Evolutionary conservation across 2,888 invertebrate species (phyloP), one percentile per base, ranked within the genome.

Genomic region (Trilocha varians): DNA sequence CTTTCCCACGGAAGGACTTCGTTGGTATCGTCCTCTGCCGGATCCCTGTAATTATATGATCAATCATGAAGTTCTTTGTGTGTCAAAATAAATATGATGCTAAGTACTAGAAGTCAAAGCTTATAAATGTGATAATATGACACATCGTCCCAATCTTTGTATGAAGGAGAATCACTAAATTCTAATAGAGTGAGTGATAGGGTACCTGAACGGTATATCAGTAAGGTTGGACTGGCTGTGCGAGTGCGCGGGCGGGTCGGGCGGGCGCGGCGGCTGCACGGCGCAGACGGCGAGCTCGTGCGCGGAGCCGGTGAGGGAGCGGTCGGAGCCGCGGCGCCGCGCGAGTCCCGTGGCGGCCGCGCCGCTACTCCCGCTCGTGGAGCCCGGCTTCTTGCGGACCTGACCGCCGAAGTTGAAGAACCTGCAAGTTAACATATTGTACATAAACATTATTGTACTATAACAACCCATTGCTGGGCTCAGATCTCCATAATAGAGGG

Each of bases 341-440:
- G 88, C 62, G 49, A 91, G 72, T 5, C 67, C 66, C 16, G 57
- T 54, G 42, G 55, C 70, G 52, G 65, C 69, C 6, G 69, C 62
- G 8, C 66, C 58, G 25, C 72, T 67, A 2, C 64, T 52, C 16
- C 53, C 65, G 37, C 49, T 90, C 75, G 63, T 86, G 17, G 55
- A 87, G 64, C 60, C 89, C 79, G 64, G 92, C 78, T 96, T 96
- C 79, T 95, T 95, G 75, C 95, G 96, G 43, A 93, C 92, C 59
- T 92, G 94, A 16, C 93, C 94, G 73, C 93, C 94, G 76, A 97
- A 97, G 59, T 91, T 93, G 78, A 97, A 97, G 84, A 97, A 97
- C 63, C 95, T 95, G n/a, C n/a, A n/a, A n/a, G n/a, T n/a, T n/a
- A n/a, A n/a, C n/a, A n/a, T n/a, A n/a, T n/a, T n/a, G n/a, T n/a